Evolutionary conservation across 2,888 invertebrate species (phyloP).

Genomic region (Scaptomyza reducta): DNA sequence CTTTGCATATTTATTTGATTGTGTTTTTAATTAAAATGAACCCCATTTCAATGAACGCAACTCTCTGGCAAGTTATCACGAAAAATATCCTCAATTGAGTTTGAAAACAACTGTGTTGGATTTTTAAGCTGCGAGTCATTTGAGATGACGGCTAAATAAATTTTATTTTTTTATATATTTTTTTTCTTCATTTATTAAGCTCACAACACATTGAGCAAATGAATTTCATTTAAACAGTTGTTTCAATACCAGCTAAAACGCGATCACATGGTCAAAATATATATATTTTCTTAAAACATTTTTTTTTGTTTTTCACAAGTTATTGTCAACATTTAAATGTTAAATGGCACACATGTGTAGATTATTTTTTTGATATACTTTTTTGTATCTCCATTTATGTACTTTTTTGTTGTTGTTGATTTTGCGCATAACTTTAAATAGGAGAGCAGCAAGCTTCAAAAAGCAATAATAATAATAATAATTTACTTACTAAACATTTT

Average conservation of each 20-base stretch:
- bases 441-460: neutral
- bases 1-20: slow-evolving; percentile 15
- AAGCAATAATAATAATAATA: too few species aligned
- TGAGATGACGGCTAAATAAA: slow-evolving; percentile 17
- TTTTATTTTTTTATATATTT: too few species aligned
- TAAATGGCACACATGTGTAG: slow-evolving; percentile 10
- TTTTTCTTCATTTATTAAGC: slow-evolving; percentile 48
- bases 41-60: slow-evolving; percentile 4
- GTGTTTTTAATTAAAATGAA: slow-evolving; percentile 45
- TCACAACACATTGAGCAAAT: slow-evolving; percentile 17
- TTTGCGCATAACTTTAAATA: neutral
- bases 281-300: too few species aligned
- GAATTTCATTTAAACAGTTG: slow-evolving; percentile 69
- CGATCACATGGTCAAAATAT: slow-evolving; percentile 22
- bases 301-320: slow-evolving; percentile 8
- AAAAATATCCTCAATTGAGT: slow-evolving; percentile 8
- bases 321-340: slow-evolving; percentile 14
- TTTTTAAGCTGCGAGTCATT: slow-evolving; percentile 43
- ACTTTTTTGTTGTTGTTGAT: neutral
- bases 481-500: neutral
- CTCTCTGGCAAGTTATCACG: neutral
- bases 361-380: neutral
- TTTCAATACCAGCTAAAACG: slow-evolving; percentile 22
- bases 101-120: slow-evolving; percentile 59
- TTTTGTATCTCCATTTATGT: slow-evolving; percentile 2